These are phyloP conservation scores for Silurus asotus DNA, from an alignment of 2,113 vertebrate species.

Conservation along the genomic window DNA sequence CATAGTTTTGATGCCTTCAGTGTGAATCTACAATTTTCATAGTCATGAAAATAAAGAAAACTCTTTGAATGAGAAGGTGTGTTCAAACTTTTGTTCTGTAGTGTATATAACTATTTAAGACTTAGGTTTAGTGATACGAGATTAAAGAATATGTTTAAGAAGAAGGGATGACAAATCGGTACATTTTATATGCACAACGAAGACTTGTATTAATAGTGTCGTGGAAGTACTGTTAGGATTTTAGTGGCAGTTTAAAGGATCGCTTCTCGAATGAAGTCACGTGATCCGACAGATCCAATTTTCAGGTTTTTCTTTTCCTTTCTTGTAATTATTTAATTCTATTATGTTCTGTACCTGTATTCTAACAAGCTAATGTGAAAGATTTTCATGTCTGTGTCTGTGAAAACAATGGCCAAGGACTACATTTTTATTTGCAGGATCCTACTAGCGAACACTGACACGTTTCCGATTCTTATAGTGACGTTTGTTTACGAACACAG, in stretches of 20 bases:
- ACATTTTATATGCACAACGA: conserved; percentile 12
- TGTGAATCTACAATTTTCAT: too few relatives aligned
- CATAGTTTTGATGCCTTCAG: too few relatives aligned
- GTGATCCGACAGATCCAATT: conserved; percentile 3
- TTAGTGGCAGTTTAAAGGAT: not conserved
- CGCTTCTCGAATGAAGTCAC: not conserved
- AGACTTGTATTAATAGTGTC: not conserved
- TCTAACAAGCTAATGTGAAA: conserved; percentile 56
- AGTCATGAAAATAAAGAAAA: too few relatives aligned
- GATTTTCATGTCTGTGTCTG: conserved; percentile 52
- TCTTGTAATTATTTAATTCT: conserved; percentile 51
- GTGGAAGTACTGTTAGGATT: conserved; percentile 1
- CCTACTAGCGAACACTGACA: conserved; percentile 46
- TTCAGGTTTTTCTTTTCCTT: conserved; percentile 51
- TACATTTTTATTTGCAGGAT: conserved; percentile 25
- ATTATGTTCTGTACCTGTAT: conserved; percentile 15
- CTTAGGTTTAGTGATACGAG: conserved; percentile 9
- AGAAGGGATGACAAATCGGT: not conserved
- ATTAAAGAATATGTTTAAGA: not conserved
- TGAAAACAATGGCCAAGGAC: conserved; percentile 10
- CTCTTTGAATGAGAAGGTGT: too few relatives aligned
- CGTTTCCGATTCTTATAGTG: conserved; percentile 8
- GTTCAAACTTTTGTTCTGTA: too few relatives aligned
- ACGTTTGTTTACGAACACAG: not conserved
- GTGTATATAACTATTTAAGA: conserved; percentile 52